A percentile compares a stretch with the other conserved stretches of the same genome.
These are phyloP conservation scores for Cyprinodon brontotheroides DNA, from an alignment of 2,113 vertebrate species.

Conservation along the genomic window DNA sequence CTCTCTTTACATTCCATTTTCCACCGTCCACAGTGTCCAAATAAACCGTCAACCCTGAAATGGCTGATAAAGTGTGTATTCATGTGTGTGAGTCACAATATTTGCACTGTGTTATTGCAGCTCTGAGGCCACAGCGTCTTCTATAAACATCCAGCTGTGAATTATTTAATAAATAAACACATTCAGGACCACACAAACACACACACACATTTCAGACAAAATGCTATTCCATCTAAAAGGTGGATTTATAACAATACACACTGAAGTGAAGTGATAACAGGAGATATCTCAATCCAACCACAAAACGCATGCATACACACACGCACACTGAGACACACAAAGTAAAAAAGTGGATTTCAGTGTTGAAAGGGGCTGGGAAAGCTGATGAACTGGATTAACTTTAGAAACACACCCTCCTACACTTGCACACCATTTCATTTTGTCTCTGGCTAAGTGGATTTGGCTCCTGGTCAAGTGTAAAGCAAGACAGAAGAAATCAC, in stretches of 20 bases:
- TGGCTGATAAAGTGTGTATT: conserved; percentile 45
- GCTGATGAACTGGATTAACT: conserved; percentile 24
- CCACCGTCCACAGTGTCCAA: conserved; percentile 56
- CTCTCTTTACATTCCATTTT: conserved; percentile 49
- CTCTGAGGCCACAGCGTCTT: conserved; percentile 59
- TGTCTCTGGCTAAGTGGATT: conserved; percentile 40
- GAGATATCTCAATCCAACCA: neutral
- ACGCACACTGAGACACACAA: conserved; percentile 2
- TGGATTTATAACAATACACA: conserved; percentile 13
- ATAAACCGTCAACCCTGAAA: conserved; percentile 60
- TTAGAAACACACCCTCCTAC: conserved; percentile 12
- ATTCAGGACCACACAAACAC: conserved; percentile 25
- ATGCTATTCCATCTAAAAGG: conserved; percentile 14
- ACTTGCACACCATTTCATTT: conserved; percentile 32
- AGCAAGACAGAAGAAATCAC: conserved; percentile 3
- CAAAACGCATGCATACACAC: conserved; percentile 4
- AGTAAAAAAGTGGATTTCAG: conserved; percentile 8
- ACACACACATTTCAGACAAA: conserved; percentile 18
- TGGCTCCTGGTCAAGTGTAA: conserved; percentile 37
- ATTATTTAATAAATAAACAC: conserved; percentile 68
- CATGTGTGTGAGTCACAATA: conserved; percentile 49
- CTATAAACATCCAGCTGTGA: conserved; percentile 69
- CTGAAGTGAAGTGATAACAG: neutral
- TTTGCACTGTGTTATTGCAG: conserved; percentile 68
- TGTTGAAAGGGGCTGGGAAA: conserved; percentile 11